Conservation (phyloP, 2,113 vertebrate species). For the Columbina picui region DNA sequence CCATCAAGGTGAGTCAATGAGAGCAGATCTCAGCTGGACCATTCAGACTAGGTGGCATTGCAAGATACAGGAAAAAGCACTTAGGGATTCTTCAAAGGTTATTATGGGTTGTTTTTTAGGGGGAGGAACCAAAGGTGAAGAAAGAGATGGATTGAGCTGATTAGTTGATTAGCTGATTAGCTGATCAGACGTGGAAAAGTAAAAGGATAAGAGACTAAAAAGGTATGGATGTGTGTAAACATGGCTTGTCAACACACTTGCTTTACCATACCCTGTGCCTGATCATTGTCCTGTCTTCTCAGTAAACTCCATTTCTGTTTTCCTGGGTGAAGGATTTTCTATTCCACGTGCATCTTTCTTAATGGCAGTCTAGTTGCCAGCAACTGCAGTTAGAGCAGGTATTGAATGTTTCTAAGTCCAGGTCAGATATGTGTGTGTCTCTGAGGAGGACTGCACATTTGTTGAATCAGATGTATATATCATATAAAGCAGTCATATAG, state of each 20-base stretch:
- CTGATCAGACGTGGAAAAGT: neutral
- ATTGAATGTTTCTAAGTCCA: neutral
- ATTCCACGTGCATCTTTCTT: neutral
- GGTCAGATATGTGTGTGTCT: neutral
- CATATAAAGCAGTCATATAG: neutral
- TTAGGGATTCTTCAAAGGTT: neutral
- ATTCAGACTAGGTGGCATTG: neutral
- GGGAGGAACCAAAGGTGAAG: neutral
- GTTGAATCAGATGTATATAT: neutral
- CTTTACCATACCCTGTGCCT: neutral
- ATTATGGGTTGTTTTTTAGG: neutral
- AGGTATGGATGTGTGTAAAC: neutral
- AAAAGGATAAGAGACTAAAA: neutral
- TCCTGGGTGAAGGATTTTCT: neutral
- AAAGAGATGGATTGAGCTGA: neutral
- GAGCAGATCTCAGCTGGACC: neutral
- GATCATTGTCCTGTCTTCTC: neutral
- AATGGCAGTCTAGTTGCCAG: neutral
- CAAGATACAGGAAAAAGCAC: neutral
- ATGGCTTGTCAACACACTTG: rapidly evolving
- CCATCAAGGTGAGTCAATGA: neutral
- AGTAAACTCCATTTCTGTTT: neutral
- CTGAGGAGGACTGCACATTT: neutral
- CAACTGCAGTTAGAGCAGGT: neutral
- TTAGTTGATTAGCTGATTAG: no score